Evolutionary conservation across 2,888 invertebrate species (phyloP).

Genomic region (Ellobium chinense): DNA sequence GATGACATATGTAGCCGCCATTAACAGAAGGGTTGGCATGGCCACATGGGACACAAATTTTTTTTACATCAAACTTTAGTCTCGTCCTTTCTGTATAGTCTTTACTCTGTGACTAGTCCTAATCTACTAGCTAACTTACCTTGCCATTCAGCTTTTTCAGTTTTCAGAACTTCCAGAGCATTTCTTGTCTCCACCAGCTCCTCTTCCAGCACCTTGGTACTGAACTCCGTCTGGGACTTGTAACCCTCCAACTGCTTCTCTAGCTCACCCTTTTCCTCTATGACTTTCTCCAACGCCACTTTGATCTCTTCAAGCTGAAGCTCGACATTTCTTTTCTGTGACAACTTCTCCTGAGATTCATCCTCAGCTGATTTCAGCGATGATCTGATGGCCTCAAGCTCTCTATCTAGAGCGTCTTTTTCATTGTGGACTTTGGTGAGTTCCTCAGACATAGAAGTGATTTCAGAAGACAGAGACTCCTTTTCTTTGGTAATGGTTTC

Average conservation of each 20-base stretch:
- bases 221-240: conserved; percentile 23
- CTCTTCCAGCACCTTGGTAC: conserved; percentile 44
- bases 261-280: conserved; percentile 20
- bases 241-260: background rate
- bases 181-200: conserved; percentile 20
- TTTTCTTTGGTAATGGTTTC: conserved; percentile 32
- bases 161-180: conserved; percentile 30
- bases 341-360: conserved; percentile 44
- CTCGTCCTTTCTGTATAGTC: background rate
- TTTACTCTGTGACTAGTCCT: background rate
- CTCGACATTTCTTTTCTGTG: conserved; percentile 34
- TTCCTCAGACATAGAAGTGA: conserved; percentile 16
- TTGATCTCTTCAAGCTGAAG: conserved; percentile 23
- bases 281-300: background rate
- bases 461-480: background rate
- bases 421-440: conserved; percentile 28
- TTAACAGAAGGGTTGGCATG: too few relatives aligned
- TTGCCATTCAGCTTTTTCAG: conserved; percentile 32
- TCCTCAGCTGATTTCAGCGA: conserved; percentile 39
- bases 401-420: conserved; percentile 34
- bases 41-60: too few relatives aligned
- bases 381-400: conserved; percentile 26
- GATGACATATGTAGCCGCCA: too few relatives aligned
- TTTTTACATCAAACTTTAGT: background rate
- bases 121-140: conserved; percentile 10